These are phyloP conservation scores for Volucella inanis DNA, from an alignment of 2,888 invertebrate genomes.

Conservation along the genomic window DNA sequence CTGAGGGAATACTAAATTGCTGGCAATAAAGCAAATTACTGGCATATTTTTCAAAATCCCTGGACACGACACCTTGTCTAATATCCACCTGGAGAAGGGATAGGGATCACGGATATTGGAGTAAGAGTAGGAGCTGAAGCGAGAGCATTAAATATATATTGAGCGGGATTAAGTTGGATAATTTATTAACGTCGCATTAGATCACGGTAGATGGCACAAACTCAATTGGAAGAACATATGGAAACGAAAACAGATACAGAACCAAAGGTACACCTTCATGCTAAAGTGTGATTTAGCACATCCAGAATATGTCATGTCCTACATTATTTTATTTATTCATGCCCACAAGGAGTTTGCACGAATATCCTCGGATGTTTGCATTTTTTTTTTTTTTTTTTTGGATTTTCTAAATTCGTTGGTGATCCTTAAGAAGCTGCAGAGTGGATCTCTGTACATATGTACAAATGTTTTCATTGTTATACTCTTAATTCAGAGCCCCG, in stretches of 20 bases:
- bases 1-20: constrained; percentile 25
- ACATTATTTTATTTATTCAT: constrained; percentile 6
- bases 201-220: not conserved
- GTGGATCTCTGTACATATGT: too few relatives aligned
- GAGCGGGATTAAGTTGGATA: constrained; percentile 45
- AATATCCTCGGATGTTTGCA: not conserved
- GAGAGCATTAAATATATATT: constrained; percentile 2
- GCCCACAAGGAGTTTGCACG: not conserved
- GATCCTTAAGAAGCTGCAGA: not conserved
- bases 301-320: constrained; percentile 12
- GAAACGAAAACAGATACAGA: too few relatives aligned
- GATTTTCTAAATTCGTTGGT: not conserved
- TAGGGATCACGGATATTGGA: too few relatives aligned
- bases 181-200: constrained; percentile 35
- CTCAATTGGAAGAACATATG: too few relatives aligned
- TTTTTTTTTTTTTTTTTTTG: not conserved
- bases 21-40: constrained; percentile 46
- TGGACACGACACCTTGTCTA: constrained; percentile 32
- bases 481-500: not conserved
- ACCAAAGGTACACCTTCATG: not conserved
- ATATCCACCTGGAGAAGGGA: not conserved
- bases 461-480: not conserved
- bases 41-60: constrained; percentile 42
- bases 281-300: constrained; percentile 31
- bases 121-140: too few relatives aligned